Conservation (phyloP, 2,113 vertebrate genomes). For the Percina caprodes region DNA sequence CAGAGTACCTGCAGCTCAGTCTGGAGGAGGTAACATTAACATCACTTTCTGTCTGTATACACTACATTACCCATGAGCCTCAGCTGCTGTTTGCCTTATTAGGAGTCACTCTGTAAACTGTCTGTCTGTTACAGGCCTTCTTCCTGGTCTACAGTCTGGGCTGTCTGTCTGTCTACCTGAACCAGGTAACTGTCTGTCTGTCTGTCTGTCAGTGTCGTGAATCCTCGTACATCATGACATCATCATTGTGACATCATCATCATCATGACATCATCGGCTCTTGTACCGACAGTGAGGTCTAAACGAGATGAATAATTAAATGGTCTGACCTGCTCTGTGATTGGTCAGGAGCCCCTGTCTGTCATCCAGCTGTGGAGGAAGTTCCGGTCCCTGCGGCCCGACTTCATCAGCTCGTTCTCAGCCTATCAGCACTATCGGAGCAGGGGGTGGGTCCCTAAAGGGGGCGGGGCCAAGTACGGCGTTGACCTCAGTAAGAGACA, state of each 20-base stretch:
- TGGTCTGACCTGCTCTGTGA: constrained; percentile 17
- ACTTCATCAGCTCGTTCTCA: constrained; percentile 89
- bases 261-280: too few relatives aligned
- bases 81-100: background rate
- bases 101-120: background rate
- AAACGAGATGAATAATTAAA: too few relatives aligned
- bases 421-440: constrained; percentile 93
- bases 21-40: constrained; percentile 89
- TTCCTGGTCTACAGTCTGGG: constrained; percentile 95
- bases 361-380: constrained; percentile 88
- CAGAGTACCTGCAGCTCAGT: constrained; percentile 93
- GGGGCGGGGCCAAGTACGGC: constrained; percentile 92
- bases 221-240: too few relatives aligned
- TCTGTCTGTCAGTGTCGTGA: background rate
- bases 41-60: background rate
- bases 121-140: constrained; percentile 88
- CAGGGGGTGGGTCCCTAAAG: constrained; percentile 95
- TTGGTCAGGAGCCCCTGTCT: constrained; percentile 72
- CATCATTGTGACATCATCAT: too few relatives aligned
- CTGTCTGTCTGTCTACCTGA: constrained; percentile 88
- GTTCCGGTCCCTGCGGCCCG: constrained; percentile 82
- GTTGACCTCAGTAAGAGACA: constrained; percentile 90
- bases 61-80: constrained; percentile 15
- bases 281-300: too few relatives aligned
- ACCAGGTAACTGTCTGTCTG: constrained; percentile 84